Evolutionary conservation across 1,140 invertebrate genomes (phyloP).

Genomic region (Archivesica marissinica): DNA sequence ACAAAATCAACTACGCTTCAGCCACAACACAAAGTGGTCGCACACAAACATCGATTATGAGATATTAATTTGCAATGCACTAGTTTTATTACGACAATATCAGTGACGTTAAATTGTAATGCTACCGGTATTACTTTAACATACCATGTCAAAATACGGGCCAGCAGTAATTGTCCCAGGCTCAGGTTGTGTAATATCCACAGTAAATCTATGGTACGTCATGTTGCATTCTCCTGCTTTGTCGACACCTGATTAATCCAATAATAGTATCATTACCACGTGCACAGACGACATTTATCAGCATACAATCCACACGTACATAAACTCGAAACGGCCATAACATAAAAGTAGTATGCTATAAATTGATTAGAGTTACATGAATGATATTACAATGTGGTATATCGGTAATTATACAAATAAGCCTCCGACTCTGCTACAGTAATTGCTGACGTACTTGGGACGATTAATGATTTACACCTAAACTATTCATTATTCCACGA

Average conservation of each 20-base stretch:
- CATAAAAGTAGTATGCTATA: not conserved
- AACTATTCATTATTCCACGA: no score
- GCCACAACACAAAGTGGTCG: no score
- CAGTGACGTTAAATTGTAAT: no score
- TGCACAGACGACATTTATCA: no score
- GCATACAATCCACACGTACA: not conserved
- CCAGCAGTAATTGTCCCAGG: slow-evolving; percentile 60
- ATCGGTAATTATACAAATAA: not conserved
- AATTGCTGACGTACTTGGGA: no score
- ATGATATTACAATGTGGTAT: not conserved
- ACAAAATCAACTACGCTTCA: no score
- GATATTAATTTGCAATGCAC: no score
- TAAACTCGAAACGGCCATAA: not conserved
- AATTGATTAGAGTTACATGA: not conserved
- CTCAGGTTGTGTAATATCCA: slow-evolving; percentile 66
- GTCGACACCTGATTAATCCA: slow-evolving; percentile 65
- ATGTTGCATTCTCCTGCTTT: slow-evolving; percentile 66
- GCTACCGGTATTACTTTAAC: slow-evolving; percentile 21
- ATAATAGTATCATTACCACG: no score
- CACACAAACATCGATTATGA: no score
- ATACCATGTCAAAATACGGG: slow-evolving; percentile 70
- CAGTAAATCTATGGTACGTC: slow-evolving; percentile 49
- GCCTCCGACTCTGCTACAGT: not conserved
- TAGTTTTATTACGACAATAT: no score
- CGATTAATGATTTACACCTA: no score